phyloP scores from a whole-genome alignment of 2,113 vertebrate species.

The Pan troglodytes region NHGRI_mPanTro3-v2.1_pri NC_072398.2:87402001-87402500 shows the following conservation, averaged over 20 bases:
- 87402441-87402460: not conserved
- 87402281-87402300: constrained; percentile 12
- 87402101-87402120: not conserved
- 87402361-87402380: not conserved
- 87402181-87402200: not conserved
- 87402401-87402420: not conserved
- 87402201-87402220: not conserved
- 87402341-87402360: constrained; percentile 9
- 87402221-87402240: not conserved
- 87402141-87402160: not conserved
- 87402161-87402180: not conserved
- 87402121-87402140: not conserved
- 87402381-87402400: not conserved
- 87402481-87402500: not conserved
- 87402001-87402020: not conserved
- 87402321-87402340: constrained; percentile 71
- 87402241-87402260: not conserved
- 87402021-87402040: not conserved
- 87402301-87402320: constrained; percentile 74
- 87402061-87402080: not conserved
- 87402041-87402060: not conserved
- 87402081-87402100: not conserved
- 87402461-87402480: not conserved
- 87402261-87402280: constrained; percentile 13
- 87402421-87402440: not conserved